Percentiles rank a stretch among this genome's conserved stretches.
Conservation (phyloP, 1,140 invertebrate species). For the Apis dorsata region DNA sequence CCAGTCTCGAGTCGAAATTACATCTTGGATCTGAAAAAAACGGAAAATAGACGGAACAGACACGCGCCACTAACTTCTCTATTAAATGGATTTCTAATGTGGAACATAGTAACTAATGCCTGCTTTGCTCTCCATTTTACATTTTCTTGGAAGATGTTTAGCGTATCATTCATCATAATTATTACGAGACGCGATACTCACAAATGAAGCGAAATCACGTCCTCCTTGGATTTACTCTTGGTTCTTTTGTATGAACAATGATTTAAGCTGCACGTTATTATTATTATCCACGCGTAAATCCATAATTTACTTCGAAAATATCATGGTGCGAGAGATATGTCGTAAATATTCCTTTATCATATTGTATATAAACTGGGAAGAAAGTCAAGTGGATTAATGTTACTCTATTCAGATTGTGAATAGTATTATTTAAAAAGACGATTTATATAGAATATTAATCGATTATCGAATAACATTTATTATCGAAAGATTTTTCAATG, state of each 20-base stretch:
- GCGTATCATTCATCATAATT: background rate
- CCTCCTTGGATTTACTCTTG: background rate
- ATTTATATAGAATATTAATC: too few relatives aligned
- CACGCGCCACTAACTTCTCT: conserved; percentile 30
- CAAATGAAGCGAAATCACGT: background rate
- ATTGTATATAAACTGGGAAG: background rate
- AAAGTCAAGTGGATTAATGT: background rate
- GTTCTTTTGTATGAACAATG: background rate
- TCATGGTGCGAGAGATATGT: background rate
- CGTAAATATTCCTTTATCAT: background rate
- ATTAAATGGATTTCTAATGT: conserved; percentile 28
- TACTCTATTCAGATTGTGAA: too few relatives aligned
- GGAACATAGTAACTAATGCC: conserved; percentile 9
- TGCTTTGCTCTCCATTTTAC: conserved; percentile 19
- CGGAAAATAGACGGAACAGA: conserved; percentile 41
- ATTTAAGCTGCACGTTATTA: background rate
- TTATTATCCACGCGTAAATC: background rate
- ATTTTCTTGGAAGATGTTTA: background rate
- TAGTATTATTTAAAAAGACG: too few relatives aligned
- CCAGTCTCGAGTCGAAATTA: conserved; percentile 67
- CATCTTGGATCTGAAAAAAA: conserved; percentile 49
- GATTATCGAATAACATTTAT: too few relatives aligned
- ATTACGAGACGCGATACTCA: background rate
- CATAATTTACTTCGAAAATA: background rate
- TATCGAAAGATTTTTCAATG: too few relatives aligned